Base-by-base conservation (phyloP, 1,140 invertebrate genomes). In the Atta texana region DNA sequence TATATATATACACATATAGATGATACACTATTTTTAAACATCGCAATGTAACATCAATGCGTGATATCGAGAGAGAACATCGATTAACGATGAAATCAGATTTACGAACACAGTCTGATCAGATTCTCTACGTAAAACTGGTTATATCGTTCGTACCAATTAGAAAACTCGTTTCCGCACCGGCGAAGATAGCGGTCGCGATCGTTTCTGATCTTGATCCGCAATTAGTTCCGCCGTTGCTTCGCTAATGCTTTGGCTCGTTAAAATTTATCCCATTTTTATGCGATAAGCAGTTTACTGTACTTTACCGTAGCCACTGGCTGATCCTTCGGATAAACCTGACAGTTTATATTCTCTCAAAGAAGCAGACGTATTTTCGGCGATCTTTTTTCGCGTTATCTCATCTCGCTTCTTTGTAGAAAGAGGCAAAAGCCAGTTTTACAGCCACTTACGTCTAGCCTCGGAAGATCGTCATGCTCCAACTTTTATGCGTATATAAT, bases 251-350 rank as follows among this genome's bases (percentile, higher is more conserved):
- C 63, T 49, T 64, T 57, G 53, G 74, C 75, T 89, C 76, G 87
- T 89, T 89, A 89, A 88, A 89, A 89, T 76, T 88, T 74, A 89
- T 88, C 76, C 76, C 66, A 88, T 84, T 88, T 78, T 72, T 89
- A 88, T 86, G 59, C 82, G 76, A 78, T 76, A 85, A 86, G 64
- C 59, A 71, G 55, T 72, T 75, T 81, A 68, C 84, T 84, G 69
- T 84, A 75, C 80, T 44, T 75, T 77, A 76, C 75, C 53, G 61
- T 85, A 80, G 55, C 82, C 82, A 85, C 63, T 55, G 63, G 59
- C 64, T 68, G 82, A 85, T 85, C 31, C 74, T 66, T 66, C 64
- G 85, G 85, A 86, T 86, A 86, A 86, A 86, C 53, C 39, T 53
- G 63, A 68, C 61, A 69, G 76, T 81, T 81, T 86, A 86, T 80